Percentiles rank a stretch among this genome's conserved stretches.
Evolutionary conservation across 2,888 invertebrate species (phyloP).

Genomic region (Colletes collaris): DNA sequence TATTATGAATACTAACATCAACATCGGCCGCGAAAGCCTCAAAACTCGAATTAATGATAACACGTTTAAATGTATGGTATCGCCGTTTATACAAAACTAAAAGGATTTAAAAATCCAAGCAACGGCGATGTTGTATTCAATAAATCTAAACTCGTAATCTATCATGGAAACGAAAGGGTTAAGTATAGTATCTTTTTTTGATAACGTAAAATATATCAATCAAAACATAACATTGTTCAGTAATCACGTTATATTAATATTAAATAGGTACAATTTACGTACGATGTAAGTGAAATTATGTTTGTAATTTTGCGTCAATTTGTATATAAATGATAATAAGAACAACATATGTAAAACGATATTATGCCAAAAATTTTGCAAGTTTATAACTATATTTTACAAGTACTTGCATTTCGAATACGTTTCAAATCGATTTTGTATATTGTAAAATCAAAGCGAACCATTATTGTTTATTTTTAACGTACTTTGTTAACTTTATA

Average conservation of each 20-base stretch:
- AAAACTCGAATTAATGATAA: no score
- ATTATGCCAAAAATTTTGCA: background rate
- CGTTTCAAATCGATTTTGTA: background rate
- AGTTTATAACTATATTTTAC: slow-evolving; percentile 1
- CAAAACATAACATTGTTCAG: slow-evolving; percentile 5
- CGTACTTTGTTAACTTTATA: background rate
- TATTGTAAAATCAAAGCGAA: slow-evolving; percentile 7
- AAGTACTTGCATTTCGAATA: background rate
- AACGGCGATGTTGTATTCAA: no score
- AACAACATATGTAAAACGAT: background rate
- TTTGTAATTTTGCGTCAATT: slow-evolving; percentile 9
- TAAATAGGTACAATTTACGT: background rate
- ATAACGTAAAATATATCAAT: slow-evolving; percentile 10
- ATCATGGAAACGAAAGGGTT: no score
- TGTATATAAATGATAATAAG: background rate
- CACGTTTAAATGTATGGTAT: no score
- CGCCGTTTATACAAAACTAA: no score
- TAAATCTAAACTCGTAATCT: no score
- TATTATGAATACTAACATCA: no score
- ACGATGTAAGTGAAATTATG: slow-evolving; percentile 8
- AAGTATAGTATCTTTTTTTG: slow-evolving; percentile 3
- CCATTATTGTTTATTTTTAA: slow-evolving; percentile 9
- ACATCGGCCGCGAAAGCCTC: no score
- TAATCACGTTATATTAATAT: background rate
- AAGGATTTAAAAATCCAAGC: no score